Evolutionary conservation across 1,140 invertebrate species (phyloP).

Genomic region (Drosophila bifasciata): DNA sequence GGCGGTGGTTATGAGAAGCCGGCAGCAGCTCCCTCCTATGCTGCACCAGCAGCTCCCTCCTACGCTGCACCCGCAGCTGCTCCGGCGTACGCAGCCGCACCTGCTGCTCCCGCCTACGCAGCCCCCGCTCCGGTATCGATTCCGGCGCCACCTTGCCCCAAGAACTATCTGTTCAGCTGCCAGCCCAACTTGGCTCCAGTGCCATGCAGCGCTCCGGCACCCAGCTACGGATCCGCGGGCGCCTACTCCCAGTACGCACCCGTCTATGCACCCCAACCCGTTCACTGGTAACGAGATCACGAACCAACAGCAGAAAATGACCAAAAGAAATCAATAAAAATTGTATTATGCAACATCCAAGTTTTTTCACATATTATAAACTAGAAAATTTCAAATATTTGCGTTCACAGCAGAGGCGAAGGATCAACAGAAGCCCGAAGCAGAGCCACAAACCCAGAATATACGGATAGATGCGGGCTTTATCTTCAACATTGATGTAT

Average conservation of each 20-base stretch:
- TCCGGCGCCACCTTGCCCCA: constrained; percentile 70
- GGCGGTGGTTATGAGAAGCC: constrained; percentile 58
- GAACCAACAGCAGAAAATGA: constrained; percentile 4
- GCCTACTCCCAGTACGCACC: constrained; percentile 74
- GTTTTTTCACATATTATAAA: no score
- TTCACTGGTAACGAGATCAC: constrained; percentile 39
- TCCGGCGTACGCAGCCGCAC: constrained; percentile 36
- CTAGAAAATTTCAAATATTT: no score
- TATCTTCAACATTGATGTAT: no score
- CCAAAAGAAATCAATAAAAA: constrained; percentile 29
- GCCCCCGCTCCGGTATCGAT: constrained; percentile 52
- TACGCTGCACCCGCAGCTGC: constrained; percentile 47
- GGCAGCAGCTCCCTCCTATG: constrained; percentile 41
- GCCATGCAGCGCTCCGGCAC: constrained; percentile 69
- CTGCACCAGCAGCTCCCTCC: constrained; percentile 39
- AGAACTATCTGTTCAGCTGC: constrained; percentile 77
- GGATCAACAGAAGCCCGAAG: no score
- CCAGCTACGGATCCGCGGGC: constrained; percentile 67
- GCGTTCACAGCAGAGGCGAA: no score
- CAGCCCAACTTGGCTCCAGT: constrained; percentile 73
- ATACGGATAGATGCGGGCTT: no score
- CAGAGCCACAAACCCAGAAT: no score
- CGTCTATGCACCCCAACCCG: constrained; percentile 56
- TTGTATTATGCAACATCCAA: constrained; percentile 14
- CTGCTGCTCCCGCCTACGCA: constrained; percentile 33